Percentiles rank a stretch among this genome's conserved stretches.
phyloP scores from a whole-genome alignment of 2,888 invertebrate genomes.

The Acronicta aceris region DNA sequence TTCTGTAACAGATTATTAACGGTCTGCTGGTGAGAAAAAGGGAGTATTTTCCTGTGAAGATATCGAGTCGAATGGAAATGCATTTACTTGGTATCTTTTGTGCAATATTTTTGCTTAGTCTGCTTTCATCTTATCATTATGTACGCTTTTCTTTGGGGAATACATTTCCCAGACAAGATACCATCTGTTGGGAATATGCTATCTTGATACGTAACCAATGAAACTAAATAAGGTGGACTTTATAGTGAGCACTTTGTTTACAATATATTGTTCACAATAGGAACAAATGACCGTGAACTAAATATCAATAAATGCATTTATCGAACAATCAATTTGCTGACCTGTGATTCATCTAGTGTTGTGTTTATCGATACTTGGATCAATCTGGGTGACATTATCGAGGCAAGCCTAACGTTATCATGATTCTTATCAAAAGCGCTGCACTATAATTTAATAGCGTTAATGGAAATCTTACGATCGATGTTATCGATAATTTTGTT shows the following conservation, averaged over 20 bases:
- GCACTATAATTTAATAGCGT: conserved; percentile 33
- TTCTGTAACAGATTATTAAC: conserved; percentile 47
- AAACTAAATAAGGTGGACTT: conserved; percentile 17
- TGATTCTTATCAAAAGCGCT: conserved; percentile 14
- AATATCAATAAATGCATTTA: conserved; percentile 52
- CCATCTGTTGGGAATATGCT: conserved; percentile 14
- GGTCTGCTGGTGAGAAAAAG: conserved; percentile 24
- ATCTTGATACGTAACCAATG: neutral
- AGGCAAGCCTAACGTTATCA: conserved; percentile 17
- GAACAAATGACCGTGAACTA: conserved; percentile 50
- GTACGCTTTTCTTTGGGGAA: conserved; percentile 9
- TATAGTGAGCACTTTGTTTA: conserved; percentile 9
- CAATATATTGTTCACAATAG: conserved; percentile 47
- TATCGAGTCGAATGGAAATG: conserved; percentile 20
- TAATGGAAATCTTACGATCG: conserved; percentile 22
- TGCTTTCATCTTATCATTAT: conserved; percentile 15
- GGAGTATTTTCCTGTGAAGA: conserved; percentile 17
- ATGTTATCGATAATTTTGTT: conserved; percentile 11
- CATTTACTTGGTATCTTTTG: conserved; percentile 19
- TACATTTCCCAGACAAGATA: conserved; percentile 18
- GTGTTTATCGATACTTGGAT: conserved; percentile 12
- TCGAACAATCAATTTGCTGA: conserved; percentile 41
- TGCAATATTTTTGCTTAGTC: conserved; percentile 16
- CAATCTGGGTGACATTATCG: conserved; percentile 23
- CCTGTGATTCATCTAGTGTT: conserved; percentile 23